Conservation (phyloP, 2,113 vertebrate genomes). For the Campylomormyrus numenius region DNA sequence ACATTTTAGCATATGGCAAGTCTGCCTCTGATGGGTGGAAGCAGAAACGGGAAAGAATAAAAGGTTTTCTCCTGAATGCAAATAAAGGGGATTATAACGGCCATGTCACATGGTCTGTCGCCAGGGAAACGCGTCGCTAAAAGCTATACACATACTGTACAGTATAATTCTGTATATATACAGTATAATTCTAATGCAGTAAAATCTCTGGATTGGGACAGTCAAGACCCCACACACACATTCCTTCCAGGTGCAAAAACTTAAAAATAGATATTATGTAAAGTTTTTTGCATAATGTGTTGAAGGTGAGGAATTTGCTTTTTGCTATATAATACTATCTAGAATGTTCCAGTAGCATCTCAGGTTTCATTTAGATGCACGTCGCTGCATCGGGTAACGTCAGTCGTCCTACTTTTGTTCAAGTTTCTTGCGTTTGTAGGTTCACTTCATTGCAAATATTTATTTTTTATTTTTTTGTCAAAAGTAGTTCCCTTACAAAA, state of each 20-base stretch:
- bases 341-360: conserved; percentile 25
- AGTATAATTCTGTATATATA: background rate
- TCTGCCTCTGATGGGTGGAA: background rate
- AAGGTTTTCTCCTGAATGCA: background rate
- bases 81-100: background rate
- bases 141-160: background rate
- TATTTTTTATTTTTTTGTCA: no score
- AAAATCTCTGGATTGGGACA: background rate
- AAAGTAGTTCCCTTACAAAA: background rate
- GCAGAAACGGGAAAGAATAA: background rate
- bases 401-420: background rate
- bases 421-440: background rate
- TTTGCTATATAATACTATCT: background rate
- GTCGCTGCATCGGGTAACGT: background rate
- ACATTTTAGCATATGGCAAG: background rate
- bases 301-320: conserved; percentile 18
- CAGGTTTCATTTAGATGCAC: conserved; percentile 54
- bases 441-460: background rate
- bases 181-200: background rate
- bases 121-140: background rate
- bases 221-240: background rate
- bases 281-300: background rate
- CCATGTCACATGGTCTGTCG: background rate
- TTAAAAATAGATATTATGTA: background rate
- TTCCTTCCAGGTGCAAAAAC: background rate